Evolutionary conservation across 1,140 invertebrate species (phyloP).

Genomic region (Wiebesia pumilae): DNA sequence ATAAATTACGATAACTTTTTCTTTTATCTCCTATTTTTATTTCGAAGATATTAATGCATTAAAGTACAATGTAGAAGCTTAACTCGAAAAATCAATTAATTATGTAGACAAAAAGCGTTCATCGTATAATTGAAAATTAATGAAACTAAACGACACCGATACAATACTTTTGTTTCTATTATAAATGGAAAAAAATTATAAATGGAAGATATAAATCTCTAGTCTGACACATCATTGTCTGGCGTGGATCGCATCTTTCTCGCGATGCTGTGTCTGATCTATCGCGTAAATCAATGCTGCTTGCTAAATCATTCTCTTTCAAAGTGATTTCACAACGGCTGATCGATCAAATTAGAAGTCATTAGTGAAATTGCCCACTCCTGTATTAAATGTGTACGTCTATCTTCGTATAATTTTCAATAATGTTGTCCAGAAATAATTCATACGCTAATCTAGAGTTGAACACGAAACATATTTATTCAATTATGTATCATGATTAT

Average conservation of each 20-base stretch:
- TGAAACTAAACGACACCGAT: too few relatives aligned
- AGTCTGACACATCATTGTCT: not conserved
- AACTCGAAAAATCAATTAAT: too few relatives aligned
- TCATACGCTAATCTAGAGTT: not conserved
- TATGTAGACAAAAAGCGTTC: too few relatives aligned
- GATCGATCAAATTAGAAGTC: slow-evolving; percentile 34
- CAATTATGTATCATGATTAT: not conserved
- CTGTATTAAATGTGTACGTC: not conserved
- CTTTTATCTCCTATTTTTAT: too few relatives aligned
- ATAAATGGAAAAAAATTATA: too few relatives aligned
- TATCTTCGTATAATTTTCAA: not conserved
- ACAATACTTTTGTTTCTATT: too few relatives aligned
- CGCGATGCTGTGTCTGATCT: not conserved
- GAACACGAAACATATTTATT: not conserved
- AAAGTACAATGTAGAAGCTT: too few relatives aligned
- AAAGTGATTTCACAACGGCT: slow-evolving; percentile 1
- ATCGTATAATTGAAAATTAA: too few relatives aligned
- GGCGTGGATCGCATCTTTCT: not conserved
- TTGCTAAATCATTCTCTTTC: not conserved
- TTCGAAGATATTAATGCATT: too few relatives aligned
- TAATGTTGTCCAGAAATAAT: not conserved
- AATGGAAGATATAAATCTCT: too few relatives aligned
- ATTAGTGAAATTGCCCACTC: slow-evolving; percentile 5
- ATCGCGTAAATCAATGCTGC: not conserved
- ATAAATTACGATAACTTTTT: too few relatives aligned